A percentile compares a stretch with the other conserved stretches of the same genome.
These are phyloP conservation scores for Oscheius myriophilus DNA, from an alignment of 2,888 invertebrate species.

Conservation along the genomic window DNA sequence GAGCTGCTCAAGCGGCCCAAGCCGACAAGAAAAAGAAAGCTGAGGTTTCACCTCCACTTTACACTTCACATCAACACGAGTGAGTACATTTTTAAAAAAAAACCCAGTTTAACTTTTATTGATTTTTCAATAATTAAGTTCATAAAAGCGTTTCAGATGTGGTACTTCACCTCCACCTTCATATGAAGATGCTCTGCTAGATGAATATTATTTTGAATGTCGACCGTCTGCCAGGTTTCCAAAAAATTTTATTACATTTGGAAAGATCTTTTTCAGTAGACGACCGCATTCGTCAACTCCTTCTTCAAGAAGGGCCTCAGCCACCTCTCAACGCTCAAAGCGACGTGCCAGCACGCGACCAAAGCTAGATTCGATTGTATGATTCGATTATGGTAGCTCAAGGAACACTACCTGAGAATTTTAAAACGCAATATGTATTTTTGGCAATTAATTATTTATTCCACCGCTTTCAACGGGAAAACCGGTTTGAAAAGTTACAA, in stretches of 20 bases:
- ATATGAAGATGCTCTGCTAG: conserved; percentile 69
- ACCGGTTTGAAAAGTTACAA: too few relatives aligned
- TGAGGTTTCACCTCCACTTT: conserved; percentile 56
- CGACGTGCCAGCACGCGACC: conserved; percentile 17
- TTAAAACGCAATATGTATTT: too few relatives aligned
- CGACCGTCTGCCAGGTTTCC: conserved; percentile 38
- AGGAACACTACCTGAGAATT: too few relatives aligned
- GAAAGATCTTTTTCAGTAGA: too few relatives aligned
- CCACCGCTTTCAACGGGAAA: too few relatives aligned
- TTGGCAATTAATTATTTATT: too few relatives aligned
- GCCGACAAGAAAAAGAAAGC: conserved; percentile 29
- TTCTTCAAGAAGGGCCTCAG: conserved; percentile 2
- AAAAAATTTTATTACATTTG: too few relatives aligned
- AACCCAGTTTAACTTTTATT: background rate
- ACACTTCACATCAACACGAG: conserved; percentile 40
- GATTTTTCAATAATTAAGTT: conserved; percentile 4
- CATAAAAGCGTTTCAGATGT: conserved; percentile 33
- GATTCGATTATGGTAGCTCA: background rate
- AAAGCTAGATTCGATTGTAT: conserved; percentile 4
- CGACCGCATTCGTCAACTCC: too few relatives aligned
- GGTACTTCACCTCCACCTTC: conserved; percentile 70
- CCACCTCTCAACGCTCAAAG: conserved; percentile 11
- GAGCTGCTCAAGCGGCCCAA: conserved; percentile 51
- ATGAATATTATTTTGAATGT: conserved; percentile 67
- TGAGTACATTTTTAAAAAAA: conserved; percentile 22